Evolutionary conservation across 2,888 invertebrate species (phyloP).

Genomic region (Netelia melanura): DNA sequence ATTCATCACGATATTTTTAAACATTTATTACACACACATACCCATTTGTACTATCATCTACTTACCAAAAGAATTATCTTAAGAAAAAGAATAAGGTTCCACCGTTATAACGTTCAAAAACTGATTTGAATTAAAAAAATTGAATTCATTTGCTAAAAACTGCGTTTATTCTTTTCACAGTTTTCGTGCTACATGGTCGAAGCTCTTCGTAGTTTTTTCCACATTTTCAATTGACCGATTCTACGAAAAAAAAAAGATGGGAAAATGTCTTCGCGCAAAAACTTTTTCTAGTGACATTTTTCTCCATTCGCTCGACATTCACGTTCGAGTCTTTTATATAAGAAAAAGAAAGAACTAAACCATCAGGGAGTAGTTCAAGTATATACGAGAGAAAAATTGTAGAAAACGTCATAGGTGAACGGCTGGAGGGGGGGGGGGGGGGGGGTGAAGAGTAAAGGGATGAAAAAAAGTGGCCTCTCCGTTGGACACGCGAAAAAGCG

Average conservation of each 20-base stretch:
- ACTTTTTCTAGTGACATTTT: not conserved
- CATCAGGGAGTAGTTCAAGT: not conserved
- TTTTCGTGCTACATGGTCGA: not conserved
- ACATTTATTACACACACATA: too few relatives aligned
- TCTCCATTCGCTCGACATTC: not conserved
- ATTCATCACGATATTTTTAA: too few relatives aligned
- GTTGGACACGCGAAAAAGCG: constrained; percentile 16
- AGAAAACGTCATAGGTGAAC: constrained; percentile 3
- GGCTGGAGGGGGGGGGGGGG: not conserved
- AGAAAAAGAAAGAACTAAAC: not conserved
- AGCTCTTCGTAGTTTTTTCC: not conserved
- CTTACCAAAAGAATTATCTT: too few relatives aligned
- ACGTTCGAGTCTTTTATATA: not conserved
- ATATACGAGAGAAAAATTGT: not conserved
- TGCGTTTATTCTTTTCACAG: too few relatives aligned
- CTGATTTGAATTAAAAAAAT: too few relatives aligned
- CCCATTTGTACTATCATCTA: too few relatives aligned
- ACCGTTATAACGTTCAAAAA: too few relatives aligned
- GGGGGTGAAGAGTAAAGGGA: not conserved
- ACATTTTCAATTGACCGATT: not conserved
- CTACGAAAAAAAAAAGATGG: not conserved
- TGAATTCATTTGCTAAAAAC: too few relatives aligned
- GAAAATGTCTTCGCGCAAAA: not conserved
- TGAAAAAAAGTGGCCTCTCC: not conserved
- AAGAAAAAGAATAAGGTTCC: too few relatives aligned